These are phyloP conservation scores for Oscheius myriophilus DNA, from an alignment of 2,888 invertebrate genomes.

Conservation along the genomic window DNA sequence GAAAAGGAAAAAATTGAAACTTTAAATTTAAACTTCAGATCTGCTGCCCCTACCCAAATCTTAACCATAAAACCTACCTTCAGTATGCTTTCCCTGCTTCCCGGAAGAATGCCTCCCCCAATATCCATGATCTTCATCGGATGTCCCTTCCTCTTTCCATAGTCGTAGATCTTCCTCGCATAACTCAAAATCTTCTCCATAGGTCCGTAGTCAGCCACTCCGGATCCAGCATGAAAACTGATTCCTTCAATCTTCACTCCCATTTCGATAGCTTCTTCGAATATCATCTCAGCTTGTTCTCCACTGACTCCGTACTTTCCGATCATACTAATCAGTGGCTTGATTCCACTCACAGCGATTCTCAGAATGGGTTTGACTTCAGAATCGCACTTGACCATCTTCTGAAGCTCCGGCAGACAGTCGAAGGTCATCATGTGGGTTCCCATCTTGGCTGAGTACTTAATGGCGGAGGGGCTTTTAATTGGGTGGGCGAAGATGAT, in stretches of 20 bases:
- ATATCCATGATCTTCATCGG: background rate
- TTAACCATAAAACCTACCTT: too few relatives aligned
- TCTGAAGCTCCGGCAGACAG: background rate
- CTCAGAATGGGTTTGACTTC: background rate
- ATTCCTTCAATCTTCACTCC: background rate
- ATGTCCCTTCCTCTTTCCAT: background rate
- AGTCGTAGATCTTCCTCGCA: background rate
- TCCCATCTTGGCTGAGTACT: background rate
- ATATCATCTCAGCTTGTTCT: background rate
- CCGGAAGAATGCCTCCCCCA: background rate
- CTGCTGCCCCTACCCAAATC: too few relatives aligned
- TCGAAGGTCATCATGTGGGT: background rate
- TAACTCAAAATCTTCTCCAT: background rate
- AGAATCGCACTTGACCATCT: background rate
- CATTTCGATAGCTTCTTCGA: background rate
- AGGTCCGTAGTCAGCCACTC: background rate
- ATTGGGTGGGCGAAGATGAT: background rate
- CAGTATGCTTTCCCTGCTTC: too few relatives aligned
- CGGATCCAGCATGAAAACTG: background rate
- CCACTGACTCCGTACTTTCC: background rate
- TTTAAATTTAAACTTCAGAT: too few relatives aligned
- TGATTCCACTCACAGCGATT: slow-evolving; percentile 2
- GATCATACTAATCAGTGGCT: background rate
- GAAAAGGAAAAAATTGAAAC: too few relatives aligned
- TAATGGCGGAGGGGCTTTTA: background rate